A percentile compares a stretch with the other conserved stretches of the same genome.
Conservation (phyloP, 2,797 vertebrate species). For the Acanthurus lineatus region DNA sequence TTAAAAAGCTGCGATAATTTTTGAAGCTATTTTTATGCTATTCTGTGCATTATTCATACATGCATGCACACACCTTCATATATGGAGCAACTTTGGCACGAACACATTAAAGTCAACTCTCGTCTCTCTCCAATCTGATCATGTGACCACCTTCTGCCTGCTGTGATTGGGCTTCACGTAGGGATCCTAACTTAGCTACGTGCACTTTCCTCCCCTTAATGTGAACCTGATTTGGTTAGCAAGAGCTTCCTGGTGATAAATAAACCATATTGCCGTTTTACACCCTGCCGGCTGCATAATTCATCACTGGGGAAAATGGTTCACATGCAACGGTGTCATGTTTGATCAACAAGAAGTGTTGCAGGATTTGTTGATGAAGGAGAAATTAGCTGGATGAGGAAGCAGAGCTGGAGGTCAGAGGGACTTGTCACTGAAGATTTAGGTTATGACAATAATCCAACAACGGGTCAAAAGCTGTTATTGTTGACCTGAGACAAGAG, state of each 20-base stretch:
- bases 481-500: conserved; percentile 26
- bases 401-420: conserved; percentile 42
- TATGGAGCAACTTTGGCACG: conserved; percentile 5
- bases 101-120: conserved; percentile 19
- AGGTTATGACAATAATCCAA: conserved; percentile 35
- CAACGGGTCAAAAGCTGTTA: conserved; percentile 9
- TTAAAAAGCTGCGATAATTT: neutral
- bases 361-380: conserved; percentile 36
- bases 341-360: conserved; percentile 58
- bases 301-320: conserved; percentile 51
- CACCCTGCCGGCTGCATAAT: conserved; percentile 65
- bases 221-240: conserved; percentile 48
- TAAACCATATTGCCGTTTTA: conserved; percentile 65
- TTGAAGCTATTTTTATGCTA: neutral
- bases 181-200: neutral
- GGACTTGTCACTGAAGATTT: conserved; percentile 34
- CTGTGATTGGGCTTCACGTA: conserved; percentile 12
- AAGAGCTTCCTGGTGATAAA: conserved; percentile 60
- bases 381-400: conserved; percentile 50
- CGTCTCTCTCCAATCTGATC: conserved; percentile 5
- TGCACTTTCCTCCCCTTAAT: neutral
- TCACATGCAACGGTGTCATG: conserved; percentile 38
- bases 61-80: neutral
- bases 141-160: conserved; percentile 8
- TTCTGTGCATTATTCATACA: conserved; percentile 34